Conservation (phyloP, 1,140 invertebrate species). For the Phymastichus coffea region DNA sequence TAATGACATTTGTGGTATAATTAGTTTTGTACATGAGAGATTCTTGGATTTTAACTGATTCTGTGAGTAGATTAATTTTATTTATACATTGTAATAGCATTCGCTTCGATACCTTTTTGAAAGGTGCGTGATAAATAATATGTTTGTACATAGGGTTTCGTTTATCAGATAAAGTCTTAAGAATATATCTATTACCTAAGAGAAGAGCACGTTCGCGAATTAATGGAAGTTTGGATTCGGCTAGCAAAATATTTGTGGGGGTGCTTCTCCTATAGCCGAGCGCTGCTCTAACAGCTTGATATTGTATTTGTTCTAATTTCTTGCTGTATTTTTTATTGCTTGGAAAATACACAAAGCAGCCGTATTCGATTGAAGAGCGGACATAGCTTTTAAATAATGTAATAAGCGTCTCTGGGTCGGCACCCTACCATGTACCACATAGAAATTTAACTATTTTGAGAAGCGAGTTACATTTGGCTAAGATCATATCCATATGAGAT, state of each 20-base stretch:
- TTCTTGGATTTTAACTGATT: too few species aligned
- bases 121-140: too few species aligned
- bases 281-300: background rate
- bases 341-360: background rate
- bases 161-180: too few species aligned
- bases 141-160: too few species aligned
- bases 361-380: slow-evolving; percentile 18
- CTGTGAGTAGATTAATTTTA: too few species aligned
- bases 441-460: slow-evolving; percentile 15
- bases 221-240: background rate
- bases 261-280: slow-evolving; percentile 7
- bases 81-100: too few species aligned
- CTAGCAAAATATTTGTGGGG: slow-evolving; percentile 6
- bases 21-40: too few species aligned
- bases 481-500: too few species aligned
- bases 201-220: background rate
- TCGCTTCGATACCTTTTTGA: too few species aligned
- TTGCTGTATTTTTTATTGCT: background rate
- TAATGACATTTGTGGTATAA: too few species aligned
- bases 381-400: slow-evolving; percentile 22
- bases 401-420: slow-evolving; percentile 15
- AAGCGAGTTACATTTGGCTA: background rate
- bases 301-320: background rate
- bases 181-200: background rate
- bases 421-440: slow-evolving; percentile 14